phyloP scores from a whole-genome alignment of 2,888 invertebrate species.

The Flexamia atlantica region DNA sequence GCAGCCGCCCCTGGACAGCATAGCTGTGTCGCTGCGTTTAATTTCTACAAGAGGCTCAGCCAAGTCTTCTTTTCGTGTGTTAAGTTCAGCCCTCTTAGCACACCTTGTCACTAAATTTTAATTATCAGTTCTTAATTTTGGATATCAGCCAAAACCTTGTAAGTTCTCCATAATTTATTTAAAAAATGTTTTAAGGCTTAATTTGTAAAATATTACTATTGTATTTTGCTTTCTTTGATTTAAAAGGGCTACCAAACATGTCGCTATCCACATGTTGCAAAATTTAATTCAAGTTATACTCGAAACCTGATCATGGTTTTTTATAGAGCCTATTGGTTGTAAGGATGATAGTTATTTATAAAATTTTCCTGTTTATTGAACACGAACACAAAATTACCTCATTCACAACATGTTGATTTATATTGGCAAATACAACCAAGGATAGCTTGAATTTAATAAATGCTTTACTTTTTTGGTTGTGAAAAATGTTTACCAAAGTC shows the following conservation, averaged over 20 bases:
- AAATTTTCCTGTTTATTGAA: not conserved
- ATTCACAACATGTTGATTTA: not conserved
- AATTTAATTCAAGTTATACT: not conserved
- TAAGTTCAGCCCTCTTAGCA: constrained; percentile 42
- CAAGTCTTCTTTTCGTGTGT: constrained; percentile 9
- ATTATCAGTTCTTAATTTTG: not conserved
- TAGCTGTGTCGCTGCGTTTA: constrained; percentile 43
- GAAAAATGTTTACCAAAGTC: constrained; percentile 54
- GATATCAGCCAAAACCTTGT: not conserved
- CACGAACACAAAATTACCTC: not conserved
- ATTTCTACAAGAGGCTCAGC: not conserved
- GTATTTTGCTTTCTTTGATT: no score
- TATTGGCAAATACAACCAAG: not conserved
- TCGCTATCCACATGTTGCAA: constrained; percentile 38
- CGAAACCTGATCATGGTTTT: not conserved
- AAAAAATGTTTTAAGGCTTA: not conserved
- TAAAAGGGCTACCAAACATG: constrained; percentile 46
- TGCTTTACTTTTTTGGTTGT: constrained; percentile 22
- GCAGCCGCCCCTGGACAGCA: constrained; percentile 52
- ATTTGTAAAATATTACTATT: no score
- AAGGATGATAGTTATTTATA: no score
- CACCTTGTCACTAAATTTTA: not conserved
- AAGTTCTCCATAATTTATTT: no score
- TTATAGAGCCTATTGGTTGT: not conserved
- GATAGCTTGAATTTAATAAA: constrained; percentile 17